Evolutionary conservation across 2,888 invertebrate species (phyloP), one percentile per base, ranked within the genome.

Genomic region (Spodoptera picta): DNA sequence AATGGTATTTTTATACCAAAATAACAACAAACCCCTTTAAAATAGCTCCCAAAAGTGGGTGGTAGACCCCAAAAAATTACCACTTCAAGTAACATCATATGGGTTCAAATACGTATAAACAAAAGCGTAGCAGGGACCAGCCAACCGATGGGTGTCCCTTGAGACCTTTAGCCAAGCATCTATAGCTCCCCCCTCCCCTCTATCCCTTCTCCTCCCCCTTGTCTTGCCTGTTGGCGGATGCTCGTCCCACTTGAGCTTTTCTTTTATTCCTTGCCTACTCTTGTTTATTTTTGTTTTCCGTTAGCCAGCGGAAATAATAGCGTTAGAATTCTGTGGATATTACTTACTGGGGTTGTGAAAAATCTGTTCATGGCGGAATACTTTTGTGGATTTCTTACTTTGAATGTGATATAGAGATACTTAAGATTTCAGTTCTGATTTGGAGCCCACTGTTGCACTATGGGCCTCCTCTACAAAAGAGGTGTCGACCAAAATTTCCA

Each of bases 281-380:
- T 90, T 91, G 90, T 92, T 93, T 93, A 93, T 94, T 94, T 94
- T 94, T 94, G 94, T 94, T 94, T 93, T 92, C 91, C 87, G 92
- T 89, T 91, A 92, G 87, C 90, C 89, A 77, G 89, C 85, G 93
- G 91, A 92, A 92, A 92, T 93, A 93, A 93, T 92, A 83, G 87
- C 84, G 90, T 80, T 88, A 81, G 83, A 70, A 83, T 86, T 71
- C 58, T 83, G 73, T 80, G 88, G 93, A 92, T 75, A 54, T 42
- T 55, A 41, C 60, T 50, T 60, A 14, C 4, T 67, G 11, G 24
- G 4, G 23, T 19, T 5, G 19, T 12, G 46, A 36, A 36, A 36
- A 36, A 36, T 1, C 36, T 6, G 2, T 36, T 36, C 6, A 7
- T 36, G 9, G 36, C 2, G 36, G 2, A 36, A 36, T 36, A 1